Evolutionary conservation across 2,113 vertebrate species (phyloP).

Genomic region (Marcusenius ussheri): DNA sequence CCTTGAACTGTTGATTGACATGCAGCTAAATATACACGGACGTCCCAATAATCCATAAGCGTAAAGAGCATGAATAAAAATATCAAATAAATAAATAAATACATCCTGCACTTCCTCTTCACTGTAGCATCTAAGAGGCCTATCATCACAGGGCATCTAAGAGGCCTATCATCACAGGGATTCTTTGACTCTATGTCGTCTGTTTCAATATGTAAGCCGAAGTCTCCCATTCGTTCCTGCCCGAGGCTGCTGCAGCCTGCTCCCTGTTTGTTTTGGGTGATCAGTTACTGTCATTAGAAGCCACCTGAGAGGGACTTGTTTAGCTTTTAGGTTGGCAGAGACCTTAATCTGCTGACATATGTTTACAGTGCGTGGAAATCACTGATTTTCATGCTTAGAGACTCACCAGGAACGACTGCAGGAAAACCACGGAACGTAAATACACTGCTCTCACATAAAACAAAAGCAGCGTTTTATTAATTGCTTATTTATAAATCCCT

Average conservation of each 20-base stretch:
- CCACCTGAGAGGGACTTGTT: neutral
- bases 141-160: neutral
- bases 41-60: neutral
- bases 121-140: neutral
- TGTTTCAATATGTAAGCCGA: neutral
- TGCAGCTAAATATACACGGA: neutral
- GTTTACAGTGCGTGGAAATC: neutral
- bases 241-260: neutral
- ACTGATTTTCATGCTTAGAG: neutral
- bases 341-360: constrained; percentile 4
- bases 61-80: neutral
- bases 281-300: neutral
- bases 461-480: neutral
- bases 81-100: neutral
- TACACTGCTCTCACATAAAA: neutral
- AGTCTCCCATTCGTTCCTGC: neutral
- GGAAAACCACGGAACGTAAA: neutral
- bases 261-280: neutral
- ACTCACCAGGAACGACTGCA: neutral
- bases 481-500: neutral
- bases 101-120: neutral
- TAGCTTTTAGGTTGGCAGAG: neutral
- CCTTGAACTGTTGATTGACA: neutral
- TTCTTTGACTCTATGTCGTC: neutral
- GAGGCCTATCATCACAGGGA: neutral